A percentile compares a stretch with the other conserved stretches of the same genome.
Evolutionary conservation across 2,888 invertebrate genomes (phyloP).

Genomic region (Drosophila merina): DNA sequence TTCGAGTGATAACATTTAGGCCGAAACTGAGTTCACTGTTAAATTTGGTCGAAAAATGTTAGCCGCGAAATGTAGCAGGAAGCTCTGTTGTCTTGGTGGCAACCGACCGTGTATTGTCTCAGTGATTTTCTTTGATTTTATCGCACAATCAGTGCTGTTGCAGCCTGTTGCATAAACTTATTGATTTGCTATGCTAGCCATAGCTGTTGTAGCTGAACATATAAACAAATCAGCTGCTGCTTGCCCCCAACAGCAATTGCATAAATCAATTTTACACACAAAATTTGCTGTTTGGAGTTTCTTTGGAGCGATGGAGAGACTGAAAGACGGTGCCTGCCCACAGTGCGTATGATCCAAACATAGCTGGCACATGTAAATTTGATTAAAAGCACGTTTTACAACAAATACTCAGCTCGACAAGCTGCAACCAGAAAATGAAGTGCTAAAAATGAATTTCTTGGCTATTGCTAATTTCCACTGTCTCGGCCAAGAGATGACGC

Average conservation of each 20-base stretch:
- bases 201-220: conserved; percentile 61
- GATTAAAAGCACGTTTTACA: conserved; percentile 74
- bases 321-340: conserved; percentile 49
- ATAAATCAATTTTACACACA: conserved; percentile 75
- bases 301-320: background rate
- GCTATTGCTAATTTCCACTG: conserved; percentile 66
- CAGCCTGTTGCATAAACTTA: conserved; percentile 72
- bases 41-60: conserved; percentile 63
- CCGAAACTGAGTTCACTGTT: conserved; percentile 12
- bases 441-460: conserved; percentile 60
- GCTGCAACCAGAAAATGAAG: conserved; percentile 58
- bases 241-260: conserved; percentile 72
- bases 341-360: conserved; percentile 66
- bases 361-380: conserved; percentile 69
- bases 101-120: conserved; percentile 54
- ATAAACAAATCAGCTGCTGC: conserved; percentile 75
- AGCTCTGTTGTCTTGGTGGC: conserved; percentile 44
- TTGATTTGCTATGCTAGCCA: conserved; percentile 60
- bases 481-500: conserved; percentile 59
- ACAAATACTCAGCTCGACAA: conserved; percentile 32
- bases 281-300: conserved; percentile 24
- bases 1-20: background rate
- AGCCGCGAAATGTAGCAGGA: conserved; percentile 59
- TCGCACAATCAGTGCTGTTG: conserved; percentile 62
- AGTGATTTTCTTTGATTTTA: conserved; percentile 60